Evolutionary conservation across 2,113 vertebrate genomes (phyloP).

Genomic region (Centropus unirufus): DNA sequence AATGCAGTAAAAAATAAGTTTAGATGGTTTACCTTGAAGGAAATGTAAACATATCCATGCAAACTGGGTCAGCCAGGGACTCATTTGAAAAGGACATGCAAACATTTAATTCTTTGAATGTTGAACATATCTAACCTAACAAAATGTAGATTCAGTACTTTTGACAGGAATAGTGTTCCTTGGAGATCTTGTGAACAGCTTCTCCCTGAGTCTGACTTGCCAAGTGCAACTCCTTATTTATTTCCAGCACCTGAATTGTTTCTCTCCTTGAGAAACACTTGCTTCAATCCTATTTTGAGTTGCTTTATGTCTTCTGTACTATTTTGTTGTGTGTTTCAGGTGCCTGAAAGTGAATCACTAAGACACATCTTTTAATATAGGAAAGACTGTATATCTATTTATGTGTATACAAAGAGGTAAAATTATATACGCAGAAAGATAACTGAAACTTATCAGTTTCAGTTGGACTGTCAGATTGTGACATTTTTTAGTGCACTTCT

Average conservation of each 20-base stretch:
- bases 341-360: slow-evolving; percentile 26
- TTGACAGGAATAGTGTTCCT: slow-evolving; percentile 40
- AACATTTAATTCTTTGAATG: slow-evolving; percentile 49
- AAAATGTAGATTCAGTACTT: slow-evolving; percentile 36
- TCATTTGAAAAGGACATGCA: slow-evolving; percentile 44
- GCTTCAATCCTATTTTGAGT: slow-evolving; percentile 50
- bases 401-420: not conserved
- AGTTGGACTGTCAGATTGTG: not conserved
- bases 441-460: not conserved
- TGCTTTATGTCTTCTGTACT: slow-evolving; percentile 42
- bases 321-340: slow-evolving; percentile 34
- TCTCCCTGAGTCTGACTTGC: slow-evolving; percentile 30
- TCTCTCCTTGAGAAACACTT: slow-evolving; percentile 19
- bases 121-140: not conserved
- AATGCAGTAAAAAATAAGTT: slow-evolving; percentile 12
- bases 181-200: slow-evolving; percentile 57
- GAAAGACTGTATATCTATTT: not conserved
- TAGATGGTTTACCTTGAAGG: slow-evolving; percentile 34
- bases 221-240: slow-evolving; percentile 52
- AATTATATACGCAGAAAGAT: not conserved
- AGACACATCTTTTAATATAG: slow-evolving; percentile 22
- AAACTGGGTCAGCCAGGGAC: slow-evolving; percentile 46
- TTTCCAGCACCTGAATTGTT: slow-evolving; percentile 39
- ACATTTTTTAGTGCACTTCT: not conserved
- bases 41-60: slow-evolving; percentile 49